Conservation (phyloP, 2,888 invertebrate genomes). For the Pediacus dermestoides region DNA sequence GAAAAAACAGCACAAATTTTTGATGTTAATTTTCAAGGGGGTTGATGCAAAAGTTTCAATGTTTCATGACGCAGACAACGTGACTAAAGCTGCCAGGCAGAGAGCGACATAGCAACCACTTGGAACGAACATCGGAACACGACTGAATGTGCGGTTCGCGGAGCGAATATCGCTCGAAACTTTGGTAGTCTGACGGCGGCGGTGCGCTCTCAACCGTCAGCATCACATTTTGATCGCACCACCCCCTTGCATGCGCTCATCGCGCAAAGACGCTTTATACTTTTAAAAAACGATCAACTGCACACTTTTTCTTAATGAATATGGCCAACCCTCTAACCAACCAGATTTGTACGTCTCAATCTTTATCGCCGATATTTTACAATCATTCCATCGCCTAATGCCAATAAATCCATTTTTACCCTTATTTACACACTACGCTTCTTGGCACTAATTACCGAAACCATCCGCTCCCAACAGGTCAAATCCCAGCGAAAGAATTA, state of each 20-base stretch:
- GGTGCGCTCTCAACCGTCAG: slow-evolving; percentile 16
- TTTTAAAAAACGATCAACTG: slow-evolving; percentile 46
- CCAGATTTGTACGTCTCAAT: slow-evolving; percentile 40
- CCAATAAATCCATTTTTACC: too few relatives aligned
- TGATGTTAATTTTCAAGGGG: background rate
- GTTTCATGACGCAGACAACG: slow-evolving; percentile 40
- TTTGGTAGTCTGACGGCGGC: slow-evolving; percentile 13
- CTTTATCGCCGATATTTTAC: slow-evolving; percentile 32
- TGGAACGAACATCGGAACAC: slow-evolving; percentile 34
- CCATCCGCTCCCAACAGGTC: too few relatives aligned
- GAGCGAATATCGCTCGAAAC: background rate
- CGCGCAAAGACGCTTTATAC: slow-evolving; percentile 41
- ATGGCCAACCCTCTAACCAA: slow-evolving; percentile 46
- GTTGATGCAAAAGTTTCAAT: slow-evolving; percentile 5
- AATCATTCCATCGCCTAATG: too few relatives aligned
- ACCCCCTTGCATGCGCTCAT: slow-evolving; percentile 46
- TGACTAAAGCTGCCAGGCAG: slow-evolving; percentile 36
- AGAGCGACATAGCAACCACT: slow-evolving; percentile 30
- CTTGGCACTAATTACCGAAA: too few relatives aligned
- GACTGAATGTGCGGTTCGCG: slow-evolving; percentile 31
- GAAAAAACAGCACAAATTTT: slow-evolving; percentile 17
- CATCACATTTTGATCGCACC: slow-evolving; percentile 39
- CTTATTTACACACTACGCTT: too few relatives aligned
- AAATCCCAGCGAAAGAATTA: too few relatives aligned
- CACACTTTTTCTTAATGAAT: slow-evolving; percentile 44